phyloP scores from a whole-genome alignment of 2,888 invertebrate genomes.

The Standfussiana lucernea region DNA sequence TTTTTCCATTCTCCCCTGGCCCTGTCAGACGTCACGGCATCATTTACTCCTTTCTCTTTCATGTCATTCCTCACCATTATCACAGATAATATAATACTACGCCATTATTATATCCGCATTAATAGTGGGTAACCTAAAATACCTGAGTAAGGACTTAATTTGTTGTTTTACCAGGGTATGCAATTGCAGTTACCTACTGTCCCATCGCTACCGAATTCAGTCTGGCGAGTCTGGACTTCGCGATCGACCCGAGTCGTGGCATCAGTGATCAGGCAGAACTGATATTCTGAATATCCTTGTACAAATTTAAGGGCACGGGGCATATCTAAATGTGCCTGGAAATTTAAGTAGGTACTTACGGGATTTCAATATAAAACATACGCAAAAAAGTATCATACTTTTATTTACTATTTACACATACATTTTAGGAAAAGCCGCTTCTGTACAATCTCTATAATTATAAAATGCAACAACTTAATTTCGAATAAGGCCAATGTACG shows the following conservation, averaged over 20 bases:
- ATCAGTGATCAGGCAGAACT: background rate
- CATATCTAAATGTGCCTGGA: background rate
- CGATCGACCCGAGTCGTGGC: background rate
- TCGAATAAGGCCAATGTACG: slow-evolving; percentile 81
- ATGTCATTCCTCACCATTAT: no score
- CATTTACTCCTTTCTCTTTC: no score
- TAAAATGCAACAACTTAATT: slow-evolving; percentile 77
- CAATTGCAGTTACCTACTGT: background rate
- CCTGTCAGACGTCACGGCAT: no score
- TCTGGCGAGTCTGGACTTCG: background rate
- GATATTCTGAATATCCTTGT: background rate
- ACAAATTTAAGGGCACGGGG: background rate
- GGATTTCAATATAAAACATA: slow-evolving; percentile 54
- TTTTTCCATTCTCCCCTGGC: no score
- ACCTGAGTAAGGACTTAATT: no score
- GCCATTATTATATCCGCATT: no score
- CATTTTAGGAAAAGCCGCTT: slow-evolving; percentile 80
- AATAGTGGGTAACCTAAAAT: no score
- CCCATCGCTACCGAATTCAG: background rate
- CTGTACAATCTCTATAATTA: slow-evolving; percentile 75
- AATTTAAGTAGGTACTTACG: background rate
- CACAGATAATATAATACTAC: no score
- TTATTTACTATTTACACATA: slow-evolving; percentile 84
- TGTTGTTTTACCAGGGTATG: background rate
- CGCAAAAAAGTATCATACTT: slow-evolving; percentile 65